Evolutionary conservation across 2,113 vertebrate genomes (phyloP).

Genomic region (Ovis canadensis): DNA sequence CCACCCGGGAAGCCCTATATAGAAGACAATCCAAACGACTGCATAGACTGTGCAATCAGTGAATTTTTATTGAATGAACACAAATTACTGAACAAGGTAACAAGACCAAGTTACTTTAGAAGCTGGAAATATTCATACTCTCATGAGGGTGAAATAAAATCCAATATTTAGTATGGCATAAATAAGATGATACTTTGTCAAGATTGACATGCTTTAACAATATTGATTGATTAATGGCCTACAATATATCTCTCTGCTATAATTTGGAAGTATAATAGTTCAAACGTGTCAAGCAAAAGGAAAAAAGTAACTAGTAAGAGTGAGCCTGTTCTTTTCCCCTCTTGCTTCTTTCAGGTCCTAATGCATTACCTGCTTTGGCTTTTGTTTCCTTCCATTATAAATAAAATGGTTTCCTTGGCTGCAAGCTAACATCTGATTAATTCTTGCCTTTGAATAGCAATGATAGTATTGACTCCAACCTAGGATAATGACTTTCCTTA

Average conservation of each 20-base stretch:
- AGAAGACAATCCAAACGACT: background rate
- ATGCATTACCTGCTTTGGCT: constrained; percentile 17
- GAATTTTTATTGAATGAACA: background rate
- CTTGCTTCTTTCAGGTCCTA: background rate
- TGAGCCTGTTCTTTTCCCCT: background rate
- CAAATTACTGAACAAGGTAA: background rate
- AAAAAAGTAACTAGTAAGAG: background rate
- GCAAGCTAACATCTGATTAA: constrained; percentile 49
- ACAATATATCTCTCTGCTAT: background rate
- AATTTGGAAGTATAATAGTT: background rate
- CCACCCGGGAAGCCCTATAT: background rate
- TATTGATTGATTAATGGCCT: background rate
- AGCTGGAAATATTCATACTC: background rate
- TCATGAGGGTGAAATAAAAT: constrained; percentile 5
- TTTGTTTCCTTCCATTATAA: constrained; percentile 43
- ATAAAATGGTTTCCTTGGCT: constrained; percentile 45
- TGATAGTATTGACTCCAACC: constrained; percentile 43
- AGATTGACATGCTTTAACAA: background rate
- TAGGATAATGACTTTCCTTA: constrained; percentile 43
- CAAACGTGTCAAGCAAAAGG: background rate
- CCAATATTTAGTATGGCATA: background rate
- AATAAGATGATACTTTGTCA: background rate
- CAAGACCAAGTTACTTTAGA: background rate
- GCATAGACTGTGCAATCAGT: background rate
- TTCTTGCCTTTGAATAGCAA: constrained; percentile 47